Conservation (phyloP, 2,888 invertebrate genomes). For the Camponotus fellah region DNA sequence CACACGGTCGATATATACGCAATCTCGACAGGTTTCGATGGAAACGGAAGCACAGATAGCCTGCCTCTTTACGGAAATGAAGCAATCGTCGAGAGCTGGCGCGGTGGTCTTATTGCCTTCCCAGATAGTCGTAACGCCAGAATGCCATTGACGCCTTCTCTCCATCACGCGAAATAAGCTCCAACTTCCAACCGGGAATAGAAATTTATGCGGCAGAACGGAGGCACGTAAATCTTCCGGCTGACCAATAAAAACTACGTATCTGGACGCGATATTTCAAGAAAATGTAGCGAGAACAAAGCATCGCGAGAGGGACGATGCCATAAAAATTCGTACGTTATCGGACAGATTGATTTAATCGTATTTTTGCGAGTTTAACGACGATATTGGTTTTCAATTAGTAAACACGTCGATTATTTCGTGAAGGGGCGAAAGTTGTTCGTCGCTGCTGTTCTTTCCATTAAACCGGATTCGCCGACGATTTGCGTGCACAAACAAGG, state of each 20-base stretch:
- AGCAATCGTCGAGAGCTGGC: conserved; percentile 72
- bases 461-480: conserved; percentile 25
- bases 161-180: conserved; percentile 70
- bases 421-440: neutral
- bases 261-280: conserved; percentile 58
- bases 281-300: conserved; percentile 60
- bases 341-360: conserved; percentile 10
- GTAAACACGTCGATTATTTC: conserved; percentile 41
- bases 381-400: conserved; percentile 36
- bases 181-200: conserved; percentile 65
- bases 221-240: conserved; percentile 58
- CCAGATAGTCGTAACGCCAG: conserved; percentile 66
- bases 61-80: conserved; percentile 77
- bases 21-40: conserved; percentile 60
- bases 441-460: conserved; percentile 31
- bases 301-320: conserved; percentile 22
- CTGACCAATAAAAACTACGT: conserved; percentile 64
- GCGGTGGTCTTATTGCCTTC: conserved; percentile 71
- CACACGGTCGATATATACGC: conserved; percentile 57
- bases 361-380: conserved; percentile 32
- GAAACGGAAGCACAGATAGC: conserved; percentile 71
- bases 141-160: conserved; percentile 72
- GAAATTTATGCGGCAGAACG: conserved; percentile 70
- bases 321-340: conserved; percentile 23
- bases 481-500: conserved; percentile 51